phyloP scores from a whole-genome alignment of 2,113 vertebrate species.

The Oncorhynchus kisutch region DNA sequence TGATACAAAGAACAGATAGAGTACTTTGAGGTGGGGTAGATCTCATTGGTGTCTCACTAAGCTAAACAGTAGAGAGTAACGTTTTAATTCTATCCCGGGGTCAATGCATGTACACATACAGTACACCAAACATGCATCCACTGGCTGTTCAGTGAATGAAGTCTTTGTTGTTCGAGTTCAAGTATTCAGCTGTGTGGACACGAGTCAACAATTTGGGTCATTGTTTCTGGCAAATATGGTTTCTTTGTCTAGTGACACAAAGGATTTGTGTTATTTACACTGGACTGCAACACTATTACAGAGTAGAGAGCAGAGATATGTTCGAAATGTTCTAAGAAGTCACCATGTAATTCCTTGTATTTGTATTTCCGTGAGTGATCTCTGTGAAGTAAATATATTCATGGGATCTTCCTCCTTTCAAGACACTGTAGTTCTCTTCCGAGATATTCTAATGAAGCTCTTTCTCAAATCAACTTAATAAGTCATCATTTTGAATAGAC shows the following conservation, averaged over 20 bases:
- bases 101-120: conserved; percentile 1
- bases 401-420: neutral
- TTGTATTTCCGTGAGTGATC: no score
- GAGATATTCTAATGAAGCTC: no score
- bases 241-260: neutral
- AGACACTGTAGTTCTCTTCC: no score
- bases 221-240: neutral
- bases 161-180: conserved; percentile 13
- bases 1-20: neutral
- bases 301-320: no score
- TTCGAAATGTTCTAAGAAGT: no score
- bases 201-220: neutral
- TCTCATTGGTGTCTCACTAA: neutral
- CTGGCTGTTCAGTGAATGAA: conserved; percentile 1
- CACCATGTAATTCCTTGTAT: no score
- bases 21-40: neutral
- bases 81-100: neutral
- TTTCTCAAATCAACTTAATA: no score
- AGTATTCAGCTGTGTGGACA: conserved; percentile 4
- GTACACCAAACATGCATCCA: no score
- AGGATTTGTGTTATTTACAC: neutral
- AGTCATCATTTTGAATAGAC: no score
- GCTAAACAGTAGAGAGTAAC: neutral
- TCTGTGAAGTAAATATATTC: neutral
- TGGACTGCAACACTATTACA: neutral